phyloP scores from a whole-genome alignment of 2,113 vertebrate genomes.

The Oncorhynchus mykiss region DNA sequence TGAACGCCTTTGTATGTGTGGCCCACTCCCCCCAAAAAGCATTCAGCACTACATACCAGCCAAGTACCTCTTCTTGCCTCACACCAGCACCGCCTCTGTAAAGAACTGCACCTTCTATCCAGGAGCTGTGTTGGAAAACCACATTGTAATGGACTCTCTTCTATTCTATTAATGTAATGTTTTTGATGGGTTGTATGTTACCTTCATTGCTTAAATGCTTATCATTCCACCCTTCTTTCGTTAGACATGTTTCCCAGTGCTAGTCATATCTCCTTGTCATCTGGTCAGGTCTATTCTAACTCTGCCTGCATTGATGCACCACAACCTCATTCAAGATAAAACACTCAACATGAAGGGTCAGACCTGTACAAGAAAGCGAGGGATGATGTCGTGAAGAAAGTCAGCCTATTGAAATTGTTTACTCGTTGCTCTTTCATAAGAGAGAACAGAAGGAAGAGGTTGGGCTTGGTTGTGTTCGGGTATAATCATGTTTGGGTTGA shows the following conservation, averaged over 20 bases:
- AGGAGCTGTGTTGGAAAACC: neutral
- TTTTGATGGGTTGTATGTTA: neutral
- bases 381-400: slow-evolving; percentile 11
- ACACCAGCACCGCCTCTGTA: slow-evolving; percentile 23
- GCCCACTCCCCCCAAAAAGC: too few species aligned
- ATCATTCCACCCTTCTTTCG: neutral
- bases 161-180: neutral
- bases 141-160: neutral
- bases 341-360: slow-evolving; percentile 26
- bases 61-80: slow-evolving; percentile 44
- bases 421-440: neutral
- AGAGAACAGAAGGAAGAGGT: neutral
- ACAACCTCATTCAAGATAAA: neutral
- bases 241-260: neutral
- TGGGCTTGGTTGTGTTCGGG: too few species aligned
- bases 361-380: neutral
- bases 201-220: neutral
- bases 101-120: neutral
- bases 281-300: neutral
- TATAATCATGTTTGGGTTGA: neutral
- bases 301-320: too few species aligned
- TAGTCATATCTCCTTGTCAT: too few species aligned
- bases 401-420: slow-evolving; percentile 23
- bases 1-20: too few species aligned
- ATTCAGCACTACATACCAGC: slow-evolving; percentile 9